Base-by-base conservation (phyloP, 1,140 invertebrate species). In the Procambarus clarkii region DNA sequence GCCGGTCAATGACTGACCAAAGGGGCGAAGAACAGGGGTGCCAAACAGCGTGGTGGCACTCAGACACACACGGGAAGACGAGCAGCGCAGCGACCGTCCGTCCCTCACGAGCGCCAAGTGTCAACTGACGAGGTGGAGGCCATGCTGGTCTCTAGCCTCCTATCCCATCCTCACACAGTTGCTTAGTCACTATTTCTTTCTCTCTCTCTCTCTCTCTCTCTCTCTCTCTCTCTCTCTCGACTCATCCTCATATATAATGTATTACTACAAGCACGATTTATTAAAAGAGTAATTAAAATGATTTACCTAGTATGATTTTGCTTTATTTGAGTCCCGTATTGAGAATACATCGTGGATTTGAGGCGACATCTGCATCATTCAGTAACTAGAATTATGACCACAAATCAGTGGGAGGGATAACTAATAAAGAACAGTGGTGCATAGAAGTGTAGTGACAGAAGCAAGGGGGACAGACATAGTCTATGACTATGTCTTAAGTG, bases 11-110 rank as follows among this genome's bases (percentile, higher is more conserved):
- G 44, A 13, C n/a, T 24, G 54, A 48, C 80, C 21, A 24, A 50
- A n/a, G 50, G 50, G 50, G 58, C 13, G 69, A 44, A 11, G 34
- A 54, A 64, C 0, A 7, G 0, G 60, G 45, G 81, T 83, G 81
- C 81, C 81, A 83, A 11, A 69, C 69, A 74, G 34, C 60, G 81
- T 11, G 58, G 81, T 83, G 81, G 81, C 81, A 83, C 81, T 18
- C 50, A 45, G 81, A 46, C 18, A 69, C 18, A 69, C 60, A 64
- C 60, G 48, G 60, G 69, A n/a, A 64, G 34, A 69, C 0, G 15
- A 18, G 54, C 34, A 54, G 24, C 34, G 46, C 1, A 45, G 34
- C 81, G 60, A 8, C 45, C 81, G 58, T 83, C 81, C 2, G 13
- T 8, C 58, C 81, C 50, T 11, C 58, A 34, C 81, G 44, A 64